Base-by-base conservation (phyloP, 2,797 vertebrate genomes). In the Muscicapa striata region DNA sequence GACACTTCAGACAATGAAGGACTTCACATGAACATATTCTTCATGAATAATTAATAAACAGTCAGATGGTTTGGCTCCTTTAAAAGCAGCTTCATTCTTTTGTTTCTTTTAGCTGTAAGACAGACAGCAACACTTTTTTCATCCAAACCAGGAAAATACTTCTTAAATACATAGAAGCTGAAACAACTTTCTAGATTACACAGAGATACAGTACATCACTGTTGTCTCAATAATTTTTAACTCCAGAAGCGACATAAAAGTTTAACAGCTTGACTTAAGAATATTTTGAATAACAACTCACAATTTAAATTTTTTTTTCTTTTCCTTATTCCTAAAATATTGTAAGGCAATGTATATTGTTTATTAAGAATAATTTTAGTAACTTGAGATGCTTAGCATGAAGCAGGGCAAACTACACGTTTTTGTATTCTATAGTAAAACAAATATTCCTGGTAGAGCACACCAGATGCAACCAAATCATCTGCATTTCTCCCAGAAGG, bases 1-100 rank as follows among this genome's bases (percentile, higher is more conserved):
- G 92, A 94, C 81, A 93, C 52, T 90, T 89, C 89, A 92, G 74
- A 89, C 61, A 90, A 80, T 46, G 81, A 87, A 95, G 77, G 86
- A 76, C 74, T 94, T 70, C 74, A 80, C 63, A 61, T 55, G 70
- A 87, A 82, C 24, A 20, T 49, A 79, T 73, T 74, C 64, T 54
- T 70, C 80, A 84, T 88, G 59, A 89, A 95, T 95, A 88, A 88
- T 92, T 69, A 96, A 95, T 76, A 64, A 30, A 46, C 69, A 78
- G 43, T 73, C 81, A 84, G 76, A 62, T 70, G 64, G 20, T n/a
- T 17, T 32, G 26, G 36, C 24, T 75, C 48, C 45, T 90, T 70
- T 40, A 46, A 69, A 79, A 89, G 26, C 43, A 82, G 29, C 36
- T 82, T 80, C 26, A 32, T n/a, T 88, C 32, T 63, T 90, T 54